A percentile compares a stretch with the other conserved stretches of the same genome.
Conservation (phyloP, 2,888 invertebrate genomes). For the Hemicrepidius hirtus region DNA sequence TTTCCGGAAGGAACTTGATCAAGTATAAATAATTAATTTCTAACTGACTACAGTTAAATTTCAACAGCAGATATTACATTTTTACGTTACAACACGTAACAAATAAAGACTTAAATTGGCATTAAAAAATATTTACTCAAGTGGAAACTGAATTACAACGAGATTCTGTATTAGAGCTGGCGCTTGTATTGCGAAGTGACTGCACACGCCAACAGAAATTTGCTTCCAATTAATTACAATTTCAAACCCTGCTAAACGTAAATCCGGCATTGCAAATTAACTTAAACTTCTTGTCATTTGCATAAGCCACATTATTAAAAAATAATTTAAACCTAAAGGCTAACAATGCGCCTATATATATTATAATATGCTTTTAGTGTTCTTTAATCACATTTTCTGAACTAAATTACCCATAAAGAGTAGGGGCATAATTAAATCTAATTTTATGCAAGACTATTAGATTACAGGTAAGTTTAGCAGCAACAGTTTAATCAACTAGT, state of each 20-base stretch:
- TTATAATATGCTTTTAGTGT: background rate
- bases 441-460: no score
- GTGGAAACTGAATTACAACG: conserved; percentile 6
- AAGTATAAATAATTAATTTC: conserved; percentile 3
- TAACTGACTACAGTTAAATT: background rate
- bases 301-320: conserved; percentile 2
- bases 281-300: conserved; percentile 3
- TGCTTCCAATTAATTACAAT: conserved; percentile 5
- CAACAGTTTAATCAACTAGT: no score
- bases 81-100: background rate
- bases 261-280: background rate
- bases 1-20: background rate
- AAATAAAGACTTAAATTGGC: background rate
- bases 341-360: background rate
- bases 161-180: background rate
- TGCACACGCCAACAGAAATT: background rate
- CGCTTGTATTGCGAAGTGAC: background rate
- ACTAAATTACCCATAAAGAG: background rate
- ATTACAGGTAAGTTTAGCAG: no score
- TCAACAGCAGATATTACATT: background rate
- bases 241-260: background rate
- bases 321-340: conserved; percentile 3
- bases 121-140: background rate
- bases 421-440: no score
- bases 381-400: background rate